A percentile compares a stretch with the other conserved stretches of the same genome.
Evolutionary conservation across 2,113 vertebrate genomes (phyloP).

Genomic region (Gallinago paraguaiae): DNA sequence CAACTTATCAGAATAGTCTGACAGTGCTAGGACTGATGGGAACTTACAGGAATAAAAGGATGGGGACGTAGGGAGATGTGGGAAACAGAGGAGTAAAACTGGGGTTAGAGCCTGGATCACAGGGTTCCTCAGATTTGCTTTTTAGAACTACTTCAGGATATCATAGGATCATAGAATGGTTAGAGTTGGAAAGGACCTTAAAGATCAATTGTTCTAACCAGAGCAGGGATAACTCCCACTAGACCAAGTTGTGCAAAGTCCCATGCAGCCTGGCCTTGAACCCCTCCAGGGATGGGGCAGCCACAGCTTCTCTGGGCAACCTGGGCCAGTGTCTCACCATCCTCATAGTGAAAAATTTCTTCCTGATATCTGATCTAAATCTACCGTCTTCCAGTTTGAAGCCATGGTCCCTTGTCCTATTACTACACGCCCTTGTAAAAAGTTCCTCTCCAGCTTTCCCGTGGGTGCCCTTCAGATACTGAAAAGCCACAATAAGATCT

Average conservation of each 20-base stretch:
- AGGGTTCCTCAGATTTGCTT: background rate
- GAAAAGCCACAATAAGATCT: background rate
- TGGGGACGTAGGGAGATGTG: background rate
- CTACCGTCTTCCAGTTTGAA: background rate
- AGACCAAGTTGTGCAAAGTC: background rate
- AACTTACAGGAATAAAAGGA: background rate
- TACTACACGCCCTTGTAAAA: background rate
- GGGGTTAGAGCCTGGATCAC: background rate
- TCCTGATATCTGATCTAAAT: background rate
- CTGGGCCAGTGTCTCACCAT: background rate
- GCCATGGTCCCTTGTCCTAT: background rate
- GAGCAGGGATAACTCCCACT: background rate
- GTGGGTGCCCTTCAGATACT: background rate
- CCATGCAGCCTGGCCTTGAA: background rate
- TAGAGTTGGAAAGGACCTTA: background rate
- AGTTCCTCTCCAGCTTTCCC: background rate
- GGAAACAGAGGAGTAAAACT: background rate
- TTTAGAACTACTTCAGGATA: background rate
- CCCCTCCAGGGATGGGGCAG: background rate
- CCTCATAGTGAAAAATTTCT: background rate
- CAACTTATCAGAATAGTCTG: background rate
- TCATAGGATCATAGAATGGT: background rate
- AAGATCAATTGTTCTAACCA: background rate
- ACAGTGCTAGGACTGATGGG: background rate
- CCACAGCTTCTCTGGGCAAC: background rate